Conservation (phyloP, 2,113 vertebrate species). For the Daboia siamensis region DNA sequence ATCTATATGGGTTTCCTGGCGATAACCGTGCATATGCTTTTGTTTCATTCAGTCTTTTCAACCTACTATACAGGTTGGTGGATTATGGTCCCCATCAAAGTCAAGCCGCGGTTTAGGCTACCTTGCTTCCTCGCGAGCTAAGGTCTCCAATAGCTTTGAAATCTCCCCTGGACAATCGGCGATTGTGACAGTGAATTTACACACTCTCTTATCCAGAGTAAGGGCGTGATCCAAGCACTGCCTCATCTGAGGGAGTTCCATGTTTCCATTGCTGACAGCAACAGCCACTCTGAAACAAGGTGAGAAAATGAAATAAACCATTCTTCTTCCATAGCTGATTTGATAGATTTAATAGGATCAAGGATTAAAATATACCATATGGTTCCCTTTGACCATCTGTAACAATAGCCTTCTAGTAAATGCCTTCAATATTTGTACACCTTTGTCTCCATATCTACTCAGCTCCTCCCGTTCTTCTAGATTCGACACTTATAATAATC, state of each 20-base stretch:
- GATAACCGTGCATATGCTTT: neutral
- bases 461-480: neutral
- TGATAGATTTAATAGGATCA: neutral
- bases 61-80: neutral
- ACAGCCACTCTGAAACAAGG: constrained; percentile 78
- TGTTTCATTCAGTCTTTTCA: neutral
- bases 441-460: neutral
- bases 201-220: constrained; percentile 79
- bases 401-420: neutral
- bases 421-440: neutral
- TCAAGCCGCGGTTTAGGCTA: constrained; percentile 42
- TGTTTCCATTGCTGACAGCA: constrained; percentile 82
- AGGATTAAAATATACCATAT: neutral
- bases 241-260: constrained; percentile 79
- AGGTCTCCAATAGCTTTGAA: constrained; percentile 81
- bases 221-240: constrained; percentile 82
- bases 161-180: constrained; percentile 79
- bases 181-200: constrained; percentile 79
- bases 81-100: neutral
- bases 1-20: neutral
- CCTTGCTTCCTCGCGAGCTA: constrained; percentile 85
- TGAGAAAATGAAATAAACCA: neutral
- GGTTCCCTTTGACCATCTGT: neutral
- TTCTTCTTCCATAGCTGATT: neutral
- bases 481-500: neutral